Evolutionary conservation across 2,113 vertebrate species (phyloP).

Genomic region (Siphamia tubifer): DNA sequence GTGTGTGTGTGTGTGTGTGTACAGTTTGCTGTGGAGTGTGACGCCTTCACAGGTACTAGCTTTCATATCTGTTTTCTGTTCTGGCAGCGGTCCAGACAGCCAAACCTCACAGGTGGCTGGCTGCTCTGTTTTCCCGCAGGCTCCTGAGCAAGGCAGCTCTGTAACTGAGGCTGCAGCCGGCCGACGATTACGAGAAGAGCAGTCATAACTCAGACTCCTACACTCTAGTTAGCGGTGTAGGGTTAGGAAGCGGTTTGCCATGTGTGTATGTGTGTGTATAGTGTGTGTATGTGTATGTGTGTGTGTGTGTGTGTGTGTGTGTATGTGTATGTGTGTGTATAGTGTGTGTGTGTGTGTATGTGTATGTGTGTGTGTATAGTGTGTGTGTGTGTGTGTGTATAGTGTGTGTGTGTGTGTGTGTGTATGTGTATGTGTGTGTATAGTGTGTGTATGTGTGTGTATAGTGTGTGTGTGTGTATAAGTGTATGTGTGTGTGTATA

Average conservation of each 20-base stretch:
- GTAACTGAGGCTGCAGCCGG: conserved; percentile 67
- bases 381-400: too few species aligned
- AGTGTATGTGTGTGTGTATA: too few species aligned
- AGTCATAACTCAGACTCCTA: conserved; percentile 46
- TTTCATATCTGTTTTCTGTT: conserved; percentile 70
- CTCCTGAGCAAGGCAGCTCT: conserved; percentile 60
- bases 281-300: conserved; percentile 55
- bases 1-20: conserved; percentile 44
- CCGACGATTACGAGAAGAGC: conserved; percentile 64
- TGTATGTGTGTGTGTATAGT: too few species aligned
- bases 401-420: conserved; percentile 48
- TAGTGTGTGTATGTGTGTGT: too few species aligned
- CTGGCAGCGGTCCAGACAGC: conserved; percentile 71
- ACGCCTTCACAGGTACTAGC: conserved; percentile 71
- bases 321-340: conserved; percentile 57
- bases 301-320: conserved; percentile 58
- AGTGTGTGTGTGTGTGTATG: conserved; percentile 48
- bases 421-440: too few species aligned
- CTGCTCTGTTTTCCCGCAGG: conserved; percentile 49
- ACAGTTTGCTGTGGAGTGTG: conserved; percentile 58
- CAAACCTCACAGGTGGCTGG: conserved; percentile 67
- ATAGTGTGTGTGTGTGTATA: conserved; percentile 48
- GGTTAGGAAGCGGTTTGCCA: conserved; percentile 73
- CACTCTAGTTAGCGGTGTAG: conserved; percentile 72
- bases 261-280: conserved; percentile 63